Percentiles rank a stretch among this genome's conserved stretches.
These are phyloP conservation scores for Dinoponera quadriceps DNA, from an alignment of 1,140 invertebrate species.

Conservation along the genomic window DNA sequence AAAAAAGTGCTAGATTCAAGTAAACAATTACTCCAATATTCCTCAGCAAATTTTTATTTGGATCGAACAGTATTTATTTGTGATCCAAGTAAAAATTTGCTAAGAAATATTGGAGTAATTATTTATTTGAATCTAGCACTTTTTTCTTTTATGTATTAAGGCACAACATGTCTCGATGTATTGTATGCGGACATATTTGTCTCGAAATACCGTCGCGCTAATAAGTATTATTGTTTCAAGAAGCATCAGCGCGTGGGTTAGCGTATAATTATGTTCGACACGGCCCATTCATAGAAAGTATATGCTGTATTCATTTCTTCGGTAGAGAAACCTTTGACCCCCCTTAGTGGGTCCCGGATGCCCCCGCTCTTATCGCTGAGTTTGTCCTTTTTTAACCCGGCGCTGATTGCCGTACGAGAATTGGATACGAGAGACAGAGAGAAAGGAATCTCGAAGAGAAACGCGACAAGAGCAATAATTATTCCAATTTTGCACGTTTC, in stretches of 20 bases:
- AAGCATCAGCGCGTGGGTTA: slow-evolving; percentile 1
- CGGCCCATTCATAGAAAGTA: slow-evolving; percentile 68
- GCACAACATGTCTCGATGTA: no score
- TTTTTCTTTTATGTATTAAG: no score
- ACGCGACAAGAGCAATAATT: slow-evolving; percentile 51
- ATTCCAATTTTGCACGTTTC: slow-evolving; percentile 28
- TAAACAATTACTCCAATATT: no score
- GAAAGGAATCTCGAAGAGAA: background rate
- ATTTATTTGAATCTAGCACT: no score
- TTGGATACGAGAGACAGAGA: background rate
- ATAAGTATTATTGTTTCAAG: no score
- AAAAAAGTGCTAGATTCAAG: no score
- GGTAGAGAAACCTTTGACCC: slow-evolving; percentile 63
- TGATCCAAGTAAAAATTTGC: no score
- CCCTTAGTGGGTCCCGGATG: slow-evolving; percentile 64
- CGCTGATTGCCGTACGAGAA: slow-evolving; percentile 24
- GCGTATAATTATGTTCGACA: slow-evolving; percentile 44
- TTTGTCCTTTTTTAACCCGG: slow-evolving; percentile 55
- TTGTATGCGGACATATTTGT: no score
- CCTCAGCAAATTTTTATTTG: no score
- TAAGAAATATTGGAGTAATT: no score
- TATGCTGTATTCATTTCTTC: slow-evolving; percentile 66
- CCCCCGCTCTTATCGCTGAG: slow-evolving; percentile 63
- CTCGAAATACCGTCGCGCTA: no score
- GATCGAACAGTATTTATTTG: no score